phyloP scores from a whole-genome alignment of 2,888 invertebrate genomes.

The Caenorhabditis plicata region DNA sequence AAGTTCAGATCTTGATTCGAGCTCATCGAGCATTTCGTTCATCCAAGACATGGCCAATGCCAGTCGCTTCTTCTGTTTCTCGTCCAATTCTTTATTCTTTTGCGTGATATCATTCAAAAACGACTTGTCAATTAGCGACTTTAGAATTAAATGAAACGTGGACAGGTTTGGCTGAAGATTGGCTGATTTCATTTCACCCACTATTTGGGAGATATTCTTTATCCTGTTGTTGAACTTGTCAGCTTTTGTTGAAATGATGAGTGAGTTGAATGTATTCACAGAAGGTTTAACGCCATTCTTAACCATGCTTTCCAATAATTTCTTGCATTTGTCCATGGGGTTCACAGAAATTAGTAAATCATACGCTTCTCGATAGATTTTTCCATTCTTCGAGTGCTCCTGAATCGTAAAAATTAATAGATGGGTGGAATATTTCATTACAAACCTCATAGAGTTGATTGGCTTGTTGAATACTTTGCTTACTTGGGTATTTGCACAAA shows the following conservation, averaged over 20 bases:
- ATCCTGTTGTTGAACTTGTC: conserved; percentile 13
- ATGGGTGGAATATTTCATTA: neutral
- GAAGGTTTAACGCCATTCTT: conserved; percentile 9
- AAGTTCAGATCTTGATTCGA: conserved; percentile 22
- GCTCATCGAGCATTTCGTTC: conserved; percentile 34
- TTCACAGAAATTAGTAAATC: conserved; percentile 31
- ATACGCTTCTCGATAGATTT: conserved; percentile 36
- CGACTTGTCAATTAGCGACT: conserved; percentile 18
- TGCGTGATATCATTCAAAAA: conserved; percentile 13
- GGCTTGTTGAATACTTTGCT: conserved; percentile 27
- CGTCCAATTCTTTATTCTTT: conserved; percentile 6
- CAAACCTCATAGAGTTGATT: conserved; percentile 32
- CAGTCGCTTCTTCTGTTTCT: conserved; percentile 9
- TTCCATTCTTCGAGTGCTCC: conserved; percentile 14
- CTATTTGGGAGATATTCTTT: conserved; percentile 18
- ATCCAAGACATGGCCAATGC: conserved; percentile 38
- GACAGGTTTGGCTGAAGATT: conserved; percentile 39
- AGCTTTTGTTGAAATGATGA: conserved; percentile 16
- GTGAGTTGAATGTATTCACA: conserved; percentile 27
- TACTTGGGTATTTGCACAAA: conserved; percentile 44
- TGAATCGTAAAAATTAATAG: neutral
- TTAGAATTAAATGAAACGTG: conserved; percentile 29
- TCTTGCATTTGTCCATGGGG: conserved; percentile 9
- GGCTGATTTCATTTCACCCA: conserved; percentile 45
- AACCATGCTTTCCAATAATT: conserved; percentile 18